phyloP scores from a whole-genome alignment of 2,888 invertebrate species.

The Trissolcus japonicus region DNA sequence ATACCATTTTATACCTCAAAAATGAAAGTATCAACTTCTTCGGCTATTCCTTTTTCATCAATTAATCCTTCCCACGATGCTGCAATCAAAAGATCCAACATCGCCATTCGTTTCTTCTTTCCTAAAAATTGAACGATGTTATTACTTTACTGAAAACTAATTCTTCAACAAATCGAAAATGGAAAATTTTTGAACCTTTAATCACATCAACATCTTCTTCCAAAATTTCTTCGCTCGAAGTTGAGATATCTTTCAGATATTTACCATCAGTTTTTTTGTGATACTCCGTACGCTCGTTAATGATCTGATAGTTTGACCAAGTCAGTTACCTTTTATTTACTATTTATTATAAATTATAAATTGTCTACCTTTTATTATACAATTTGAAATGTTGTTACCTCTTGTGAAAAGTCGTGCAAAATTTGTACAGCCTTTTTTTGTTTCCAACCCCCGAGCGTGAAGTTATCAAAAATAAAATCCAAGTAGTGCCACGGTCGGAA shows the following conservation, averaged over 20 bases:
- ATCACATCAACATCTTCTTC: not conserved
- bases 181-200: not conserved
- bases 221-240: too few relatives aligned
- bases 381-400: not conserved
- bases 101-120: slow-evolving; percentile 47
- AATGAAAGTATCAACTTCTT: slow-evolving; percentile 17
- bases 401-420: slow-evolving; percentile 15
- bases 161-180: too few relatives aligned
- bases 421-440: slow-evolving; percentile 8
- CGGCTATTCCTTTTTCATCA: slow-evolving; percentile 50
- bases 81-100: slow-evolving; percentile 57
- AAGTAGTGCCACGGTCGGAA: slow-evolving; percentile 8
- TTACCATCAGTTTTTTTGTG: slow-evolving; percentile 5
- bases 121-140: not conserved
- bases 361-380: too few relatives aligned
- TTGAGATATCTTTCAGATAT: not conserved
- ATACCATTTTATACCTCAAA: too few relatives aligned
- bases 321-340: too few relatives aligned
- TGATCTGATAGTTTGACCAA: not conserved
- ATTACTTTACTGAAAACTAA: too few relatives aligned
- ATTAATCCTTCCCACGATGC: slow-evolving; percentile 48
- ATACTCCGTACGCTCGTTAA: slow-evolving; percentile 13
- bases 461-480: slow-evolving; percentile 12
- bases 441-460: not conserved
- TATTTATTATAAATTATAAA: too few relatives aligned